Percentiles rank a stretch among this genome's conserved stretches.
phyloP scores from a whole-genome alignment of 2,113 vertebrate species.

The Egretta garzetta region DNA sequence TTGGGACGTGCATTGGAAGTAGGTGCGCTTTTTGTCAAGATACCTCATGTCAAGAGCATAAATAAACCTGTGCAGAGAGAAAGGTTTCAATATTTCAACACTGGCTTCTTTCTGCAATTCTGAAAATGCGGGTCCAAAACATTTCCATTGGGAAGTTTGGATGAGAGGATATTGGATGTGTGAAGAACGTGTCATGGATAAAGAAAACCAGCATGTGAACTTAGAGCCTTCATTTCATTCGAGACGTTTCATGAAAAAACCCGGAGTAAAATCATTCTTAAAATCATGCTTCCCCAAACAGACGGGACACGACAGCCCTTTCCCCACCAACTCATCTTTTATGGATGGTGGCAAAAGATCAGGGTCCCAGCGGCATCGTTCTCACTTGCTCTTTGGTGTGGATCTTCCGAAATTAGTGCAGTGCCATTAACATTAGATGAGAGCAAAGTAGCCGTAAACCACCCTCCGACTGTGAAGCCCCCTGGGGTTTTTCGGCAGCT shows the following conservation, averaged over 20 bases:
- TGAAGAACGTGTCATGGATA: not conserved
- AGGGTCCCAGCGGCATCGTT: accelerated
- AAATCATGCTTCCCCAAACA: accelerated
- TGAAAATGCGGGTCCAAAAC: not conserved
- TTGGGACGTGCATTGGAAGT: not conserved
- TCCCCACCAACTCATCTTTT: not conserved
- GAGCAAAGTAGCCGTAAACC: not conserved
- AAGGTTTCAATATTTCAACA: not conserved
- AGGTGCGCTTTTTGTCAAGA: not conserved
- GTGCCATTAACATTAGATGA: not conserved
- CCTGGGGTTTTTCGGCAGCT: not conserved
- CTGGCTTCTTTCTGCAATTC: not conserved
- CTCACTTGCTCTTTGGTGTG: accelerated
- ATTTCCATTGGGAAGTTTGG: not conserved
- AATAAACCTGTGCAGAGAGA: not conserved
- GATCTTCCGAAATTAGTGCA: not conserved
- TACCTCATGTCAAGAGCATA: not conserved
- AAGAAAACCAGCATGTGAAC: not conserved
- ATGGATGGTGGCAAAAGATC: accelerated
- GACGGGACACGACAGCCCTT: accelerated
- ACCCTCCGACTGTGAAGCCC: not conserved
- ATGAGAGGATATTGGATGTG: not conserved
- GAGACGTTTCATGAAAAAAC: not conserved
- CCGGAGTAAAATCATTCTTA: not conserved
- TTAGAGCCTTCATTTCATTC: not conserved